Evolutionary conservation across 2,888 invertebrate genomes (phyloP), one percentile per base, ranked within the genome.

Genomic region (Clistopyga incitator): DNA sequence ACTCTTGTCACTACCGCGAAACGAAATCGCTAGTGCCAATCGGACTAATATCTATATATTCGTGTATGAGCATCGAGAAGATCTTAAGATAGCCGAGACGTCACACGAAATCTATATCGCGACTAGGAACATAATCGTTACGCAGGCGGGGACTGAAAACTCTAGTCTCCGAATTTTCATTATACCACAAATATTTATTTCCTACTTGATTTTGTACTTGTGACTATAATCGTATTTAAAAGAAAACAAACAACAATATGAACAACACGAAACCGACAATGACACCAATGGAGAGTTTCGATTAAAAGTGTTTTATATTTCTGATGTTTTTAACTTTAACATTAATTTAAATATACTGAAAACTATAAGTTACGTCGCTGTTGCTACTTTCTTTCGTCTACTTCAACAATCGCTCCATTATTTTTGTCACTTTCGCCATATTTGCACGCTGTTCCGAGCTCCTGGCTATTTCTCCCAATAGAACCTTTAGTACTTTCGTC

Each of bases 401-500:
- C 15, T 87, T 94, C 89, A 96, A 94, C 88, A 96, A 92, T 89
- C 95, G 93, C 92, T 96, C 95, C 93, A 97, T 93, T 88, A 95
- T 95, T 88, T 94, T 93, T 74, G 94, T 93, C 84, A 95, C 96
- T 89, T 94, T 88, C 81, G 94, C 94, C 96, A 97, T 97, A 91
- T 97, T 95, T 52, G 96, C 95, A 90, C 95, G 95, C 89, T 95
- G 94, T 20, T 95, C 92, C 61, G 95, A 95, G 85, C 94, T 93
- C 88, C 95, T 95, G 76, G 94, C 94, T 72, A 96, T 93, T 89
- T 95, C 93, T 15, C 95, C 96, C 82, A 96, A 91, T 82, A 97
- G 94, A 42, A 95, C 95, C 88, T 95, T 95, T 65, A 96, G 94
- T 10, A 96, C 95, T 93, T 96, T 97, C 0, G 91, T 92, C 93